phyloP scores from a whole-genome alignment of 2,113 vertebrate species.

The Turdus rufiventris region DNA sequence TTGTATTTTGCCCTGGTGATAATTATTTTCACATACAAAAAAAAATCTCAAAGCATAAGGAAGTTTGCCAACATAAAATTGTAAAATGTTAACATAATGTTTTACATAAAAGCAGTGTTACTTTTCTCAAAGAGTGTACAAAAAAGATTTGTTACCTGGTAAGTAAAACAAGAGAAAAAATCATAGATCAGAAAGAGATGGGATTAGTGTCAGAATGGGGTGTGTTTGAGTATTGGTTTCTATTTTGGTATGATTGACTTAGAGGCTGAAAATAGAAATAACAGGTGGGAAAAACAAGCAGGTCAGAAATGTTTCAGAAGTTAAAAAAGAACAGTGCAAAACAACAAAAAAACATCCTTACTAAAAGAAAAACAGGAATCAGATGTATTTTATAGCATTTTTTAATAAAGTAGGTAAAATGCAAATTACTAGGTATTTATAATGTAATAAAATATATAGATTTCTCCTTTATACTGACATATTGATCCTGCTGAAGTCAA shows the following conservation, averaged over 20 bases:
- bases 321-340: neutral
- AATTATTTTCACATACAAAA: neutral
- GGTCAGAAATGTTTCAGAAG: neutral
- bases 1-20: neutral
- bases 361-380: neutral
- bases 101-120: neutral
- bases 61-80: neutral
- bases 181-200: neutral
- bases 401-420: neutral
- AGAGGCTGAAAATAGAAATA: neutral
- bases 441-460: neutral
- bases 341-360: neutral
- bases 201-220: neutral
- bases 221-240: neutral
- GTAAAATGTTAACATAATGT: neutral
- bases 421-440: neutral
- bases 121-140: neutral
- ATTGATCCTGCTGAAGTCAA: neutral
- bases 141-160: neutral
- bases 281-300: constrained; percentile 16
- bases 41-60: neutral
- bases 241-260: neutral
- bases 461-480: neutral
- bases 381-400: neutral
- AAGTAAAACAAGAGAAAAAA: neutral